These are phyloP conservation scores for Stomatorhinus walkeri DNA, from an alignment of 2,797 vertebrate species.

Conservation along the genomic window DNA sequence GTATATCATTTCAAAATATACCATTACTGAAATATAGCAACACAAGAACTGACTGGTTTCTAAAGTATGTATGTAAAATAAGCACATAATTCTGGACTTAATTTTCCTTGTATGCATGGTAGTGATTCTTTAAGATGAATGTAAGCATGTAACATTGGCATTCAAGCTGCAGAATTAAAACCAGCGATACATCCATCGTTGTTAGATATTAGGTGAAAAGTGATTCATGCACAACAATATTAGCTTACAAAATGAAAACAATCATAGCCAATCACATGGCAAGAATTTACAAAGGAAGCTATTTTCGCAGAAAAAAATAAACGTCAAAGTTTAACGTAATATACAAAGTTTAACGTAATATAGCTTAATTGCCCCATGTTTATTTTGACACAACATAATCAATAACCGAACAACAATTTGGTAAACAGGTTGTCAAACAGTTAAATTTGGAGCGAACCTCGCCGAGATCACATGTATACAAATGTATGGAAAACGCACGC, in stretches of 20 bases:
- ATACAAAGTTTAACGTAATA: neutral
- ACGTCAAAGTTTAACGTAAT: too few relatives aligned
- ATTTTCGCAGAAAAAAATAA: neutral
- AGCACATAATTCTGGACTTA: neutral
- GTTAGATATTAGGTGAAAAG: neutral
- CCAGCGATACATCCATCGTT: neutral
- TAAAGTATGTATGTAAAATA: neutral
- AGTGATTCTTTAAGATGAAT: neutral
- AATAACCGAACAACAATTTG: conserved; percentile 1
- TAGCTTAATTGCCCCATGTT: neutral
- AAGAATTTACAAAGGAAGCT: neutral
- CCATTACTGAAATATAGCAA: neutral
- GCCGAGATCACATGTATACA: neutral
- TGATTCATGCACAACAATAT: neutral
- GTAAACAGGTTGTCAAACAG: conserved; percentile 10
- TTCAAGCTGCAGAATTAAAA: neutral
- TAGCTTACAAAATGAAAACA: neutral
- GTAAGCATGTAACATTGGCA: neutral
- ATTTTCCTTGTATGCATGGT: neutral
- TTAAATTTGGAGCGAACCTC: neutral
- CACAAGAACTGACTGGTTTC: neutral
- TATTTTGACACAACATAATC: conserved; percentile 12
- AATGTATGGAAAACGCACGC: neutral
- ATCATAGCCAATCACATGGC: neutral
- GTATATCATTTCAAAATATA: neutral